A percentile compares a stretch with the other conserved stretches of the same genome.
Evolutionary conservation across 2,797 vertebrate species (phyloP).

Genomic region (Neosilurus hyrtlii): DNA sequence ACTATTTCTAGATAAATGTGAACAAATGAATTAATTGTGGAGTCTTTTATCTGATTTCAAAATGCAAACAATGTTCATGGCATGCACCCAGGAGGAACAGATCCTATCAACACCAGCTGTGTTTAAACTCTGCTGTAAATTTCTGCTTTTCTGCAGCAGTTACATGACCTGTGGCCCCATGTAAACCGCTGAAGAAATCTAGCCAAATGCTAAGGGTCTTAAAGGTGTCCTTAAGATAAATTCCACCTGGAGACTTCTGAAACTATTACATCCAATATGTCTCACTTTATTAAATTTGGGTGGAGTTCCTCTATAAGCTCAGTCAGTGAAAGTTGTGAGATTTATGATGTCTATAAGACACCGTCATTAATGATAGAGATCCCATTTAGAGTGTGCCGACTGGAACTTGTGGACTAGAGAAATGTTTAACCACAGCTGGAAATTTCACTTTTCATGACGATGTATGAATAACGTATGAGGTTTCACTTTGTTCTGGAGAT

Average conservation of each 20-base stretch:
- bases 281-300: slow-evolving; percentile 30
- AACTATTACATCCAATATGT: slow-evolving; percentile 10
- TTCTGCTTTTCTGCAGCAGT: slow-evolving; percentile 20
- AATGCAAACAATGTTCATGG: slow-evolving; percentile 31
- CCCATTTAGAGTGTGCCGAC: slow-evolving; percentile 5
- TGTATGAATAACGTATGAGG: background rate
- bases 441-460: slow-evolving; percentile 18
- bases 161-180: background rate
- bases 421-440: background rate
- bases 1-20: slow-evolving; percentile 14
- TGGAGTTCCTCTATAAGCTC: slow-evolving; percentile 29
- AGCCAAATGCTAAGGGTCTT: slow-evolving; percentile 3
- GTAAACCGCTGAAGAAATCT: background rate
- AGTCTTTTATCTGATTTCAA: slow-evolving; percentile 20
- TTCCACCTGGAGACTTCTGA: slow-evolving; percentile 21
- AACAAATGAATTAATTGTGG: slow-evolving; percentile 20
- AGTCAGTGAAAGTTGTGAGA: background rate
- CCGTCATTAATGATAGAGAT: slow-evolving; percentile 27
- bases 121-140: slow-evolving; percentile 9
- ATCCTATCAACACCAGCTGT: slow-evolving; percentile 20
- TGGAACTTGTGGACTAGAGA: slow-evolving; percentile 3
- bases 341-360: slow-evolving; percentile 24
- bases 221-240: slow-evolving; percentile 24
- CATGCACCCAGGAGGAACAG: slow-evolving; percentile 6
- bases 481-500: background rate